Evolutionary conservation across 2,888 invertebrate genomes (phyloP), one percentile per base, ranked within the genome.

Genomic region (Torymus texanus): DNA sequence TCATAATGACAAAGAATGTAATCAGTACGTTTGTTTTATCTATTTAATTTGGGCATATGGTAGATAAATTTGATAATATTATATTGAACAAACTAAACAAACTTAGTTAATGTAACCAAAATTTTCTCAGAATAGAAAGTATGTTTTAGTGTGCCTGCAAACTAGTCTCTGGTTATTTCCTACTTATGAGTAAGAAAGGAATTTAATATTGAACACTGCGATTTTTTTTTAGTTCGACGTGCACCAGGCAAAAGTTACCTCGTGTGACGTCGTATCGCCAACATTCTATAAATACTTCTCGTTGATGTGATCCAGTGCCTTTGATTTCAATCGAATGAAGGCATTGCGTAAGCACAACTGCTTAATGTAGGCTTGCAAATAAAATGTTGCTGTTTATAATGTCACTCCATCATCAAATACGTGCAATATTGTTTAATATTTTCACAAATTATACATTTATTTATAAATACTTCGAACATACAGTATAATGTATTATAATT

Each of bases 201-300:
- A 78, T 73, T 67, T 21, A 55, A 21, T 56, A 67, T 56, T 62
- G 18, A 29, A 67, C 14, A 11, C 50, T 66, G 29, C n/a, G 50
- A 56, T 73, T 29, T 67, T 67, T 67, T 73, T 67, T 67, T 73
- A 62, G 61, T 73, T 67, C 55, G 5, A 67, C 53, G 5, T 73
- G 50, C 67, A 70, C 11, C 72, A 61, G 61, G 72, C 78, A 65
- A 67, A 50, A 53, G 63, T 63, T 80, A 65, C 76, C 68, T 63
- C 12, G 13, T 67, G 61, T 58, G 72, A 70, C 63, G 80, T 81
- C 70, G 53, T 59, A 74, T 65, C 51, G 79, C 75, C 74, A 77
- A 68, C 59, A 75, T 84, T 86, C 87, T 88, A 88, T 87, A 88
- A 88, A 88, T 88, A 88, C 74, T 29, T 78, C 55, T 79, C 16